Base-by-base conservation (phyloP, 2,113 vertebrate species). In the Chamaea fasciata region DNA sequence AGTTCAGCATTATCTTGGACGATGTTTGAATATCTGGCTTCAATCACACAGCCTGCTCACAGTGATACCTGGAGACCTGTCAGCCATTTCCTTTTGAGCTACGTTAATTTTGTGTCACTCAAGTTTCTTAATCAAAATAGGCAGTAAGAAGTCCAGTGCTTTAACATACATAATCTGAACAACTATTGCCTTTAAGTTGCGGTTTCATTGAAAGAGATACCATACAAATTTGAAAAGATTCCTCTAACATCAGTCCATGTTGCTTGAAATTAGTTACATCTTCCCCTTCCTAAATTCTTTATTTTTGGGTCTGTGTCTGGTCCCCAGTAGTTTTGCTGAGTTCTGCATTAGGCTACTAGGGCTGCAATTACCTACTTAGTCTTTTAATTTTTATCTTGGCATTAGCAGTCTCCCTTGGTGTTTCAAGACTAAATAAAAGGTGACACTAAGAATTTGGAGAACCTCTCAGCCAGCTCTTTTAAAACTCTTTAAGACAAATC, bases 401-500 rank as follows among this genome's bases (percentile, higher is more conserved):
- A 85, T 73, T 93, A 37, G 39, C 24, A 82, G 50, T 53, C 49
- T 68, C 64, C 47, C 62, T 67, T 65, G 37, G 50, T 17, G 20
- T 89, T 95, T 90, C 50, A 80, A 69, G 62, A 88, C 63, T 85
- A 76, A 94, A 79, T 68, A 85, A 85, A 91, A 81, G 59, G 22
- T 79, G 46, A 73, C 67, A 65, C 89, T 76, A 83, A 85, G 60
- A 85, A 82, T 91, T 44, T 69, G 59, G 82, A 95, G 82, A 94
- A 74, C 42, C 4, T 74, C 75, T 92, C 75, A 88, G 62, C 63
- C 85, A 92, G 16, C 33, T 65, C 55, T 77, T 92, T 67, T 53
- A 90, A 85, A 96, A 74, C 33, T 77, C 59, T 42, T 80, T 78
- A 59, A 90, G 86, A 81, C 50, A 94, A 95, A 81, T 90, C 50